Conservation (phyloP, 2,113 vertebrate genomes). For the Manacus vitellinus region DNA sequence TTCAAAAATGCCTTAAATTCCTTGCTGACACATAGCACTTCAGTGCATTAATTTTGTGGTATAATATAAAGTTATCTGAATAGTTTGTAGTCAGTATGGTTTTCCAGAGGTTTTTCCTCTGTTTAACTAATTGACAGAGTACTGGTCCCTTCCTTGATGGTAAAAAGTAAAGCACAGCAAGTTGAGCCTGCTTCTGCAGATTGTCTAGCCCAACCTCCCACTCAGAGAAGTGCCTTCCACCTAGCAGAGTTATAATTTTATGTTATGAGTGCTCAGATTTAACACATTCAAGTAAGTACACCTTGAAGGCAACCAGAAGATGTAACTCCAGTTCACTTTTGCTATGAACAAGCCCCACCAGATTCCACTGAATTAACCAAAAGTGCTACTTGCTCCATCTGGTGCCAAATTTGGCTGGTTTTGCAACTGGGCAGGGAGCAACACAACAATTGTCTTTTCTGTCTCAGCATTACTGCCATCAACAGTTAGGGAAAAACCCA, state of each 20-base stretch:
- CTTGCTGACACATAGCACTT: not conserved
- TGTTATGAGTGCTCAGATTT: not conserved
- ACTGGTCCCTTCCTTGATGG: not conserved
- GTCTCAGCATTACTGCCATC: not conserved
- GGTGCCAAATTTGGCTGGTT: not conserved
- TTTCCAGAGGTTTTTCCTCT: not conserved
- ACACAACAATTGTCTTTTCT: not conserved
- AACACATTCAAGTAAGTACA: not conserved
- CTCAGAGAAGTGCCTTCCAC: not conserved
- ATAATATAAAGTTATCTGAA: not conserved
- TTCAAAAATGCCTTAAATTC: not conserved
- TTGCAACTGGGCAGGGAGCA: not conserved
- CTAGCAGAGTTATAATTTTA: not conserved
- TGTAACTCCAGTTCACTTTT: not conserved
- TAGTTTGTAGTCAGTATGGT: not conserved
- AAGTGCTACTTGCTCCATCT: not conserved
- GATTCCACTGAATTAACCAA: not conserved
- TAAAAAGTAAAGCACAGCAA: not conserved
- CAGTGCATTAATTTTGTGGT: not conserved
- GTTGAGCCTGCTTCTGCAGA: not conserved
- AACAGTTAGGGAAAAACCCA: not conserved
- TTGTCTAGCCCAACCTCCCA: not conserved
- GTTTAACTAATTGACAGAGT: not conserved
- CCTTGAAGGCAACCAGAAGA: not conserved
- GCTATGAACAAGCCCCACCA: not conserved